Evolutionary conservation across 2,888 invertebrate species (phyloP).

Genomic region (Lottia scabra): DNA sequence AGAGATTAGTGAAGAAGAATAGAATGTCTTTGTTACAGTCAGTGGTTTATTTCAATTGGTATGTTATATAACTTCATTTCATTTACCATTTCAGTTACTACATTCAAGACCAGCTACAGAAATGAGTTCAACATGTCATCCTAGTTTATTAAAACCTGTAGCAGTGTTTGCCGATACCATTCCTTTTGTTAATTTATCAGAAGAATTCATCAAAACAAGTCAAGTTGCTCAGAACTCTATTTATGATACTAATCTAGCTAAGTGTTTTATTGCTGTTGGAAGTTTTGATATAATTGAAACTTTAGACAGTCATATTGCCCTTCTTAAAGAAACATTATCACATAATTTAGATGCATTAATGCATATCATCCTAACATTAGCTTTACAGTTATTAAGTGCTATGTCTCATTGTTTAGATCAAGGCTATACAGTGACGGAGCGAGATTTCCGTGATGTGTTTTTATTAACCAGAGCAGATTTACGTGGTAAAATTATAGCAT

Average conservation of each 20-base stretch:
- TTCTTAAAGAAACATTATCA: slow-evolving; percentile 41
- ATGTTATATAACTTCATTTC: neutral
- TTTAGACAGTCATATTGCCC: slow-evolving; percentile 44
- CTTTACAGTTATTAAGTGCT: slow-evolving; percentile 56
- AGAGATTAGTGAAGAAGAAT: no score
- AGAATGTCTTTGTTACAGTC: neutral
- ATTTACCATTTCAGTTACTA: slow-evolving; percentile 45
- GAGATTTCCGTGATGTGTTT: slow-evolving; percentile 54
- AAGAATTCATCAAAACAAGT: slow-evolving; percentile 57
- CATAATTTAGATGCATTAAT: slow-evolving; percentile 46
- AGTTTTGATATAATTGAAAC: slow-evolving; percentile 55
- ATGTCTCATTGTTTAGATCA: slow-evolving; percentile 59
- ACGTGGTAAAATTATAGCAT: slow-evolving; percentile 48
- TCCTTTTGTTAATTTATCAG: slow-evolving; percentile 55
- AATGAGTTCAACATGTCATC: slow-evolving; percentile 47
- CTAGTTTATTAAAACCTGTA: slow-evolving; percentile 52
- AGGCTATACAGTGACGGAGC: slow-evolving; percentile 54
- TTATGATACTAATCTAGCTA: slow-evolving; percentile 46
- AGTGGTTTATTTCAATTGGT: neutral
- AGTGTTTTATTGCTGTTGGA: slow-evolving; percentile 54
- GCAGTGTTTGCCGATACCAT: slow-evolving; percentile 56
- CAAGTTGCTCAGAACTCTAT: slow-evolving; percentile 54
- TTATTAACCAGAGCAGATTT: slow-evolving; percentile 46
- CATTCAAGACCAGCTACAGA: slow-evolving; percentile 53
- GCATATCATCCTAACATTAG: slow-evolving; percentile 44